Base-by-base conservation (phyloP, 2,113 vertebrate genomes). In the Trogon melanurus region DNA sequence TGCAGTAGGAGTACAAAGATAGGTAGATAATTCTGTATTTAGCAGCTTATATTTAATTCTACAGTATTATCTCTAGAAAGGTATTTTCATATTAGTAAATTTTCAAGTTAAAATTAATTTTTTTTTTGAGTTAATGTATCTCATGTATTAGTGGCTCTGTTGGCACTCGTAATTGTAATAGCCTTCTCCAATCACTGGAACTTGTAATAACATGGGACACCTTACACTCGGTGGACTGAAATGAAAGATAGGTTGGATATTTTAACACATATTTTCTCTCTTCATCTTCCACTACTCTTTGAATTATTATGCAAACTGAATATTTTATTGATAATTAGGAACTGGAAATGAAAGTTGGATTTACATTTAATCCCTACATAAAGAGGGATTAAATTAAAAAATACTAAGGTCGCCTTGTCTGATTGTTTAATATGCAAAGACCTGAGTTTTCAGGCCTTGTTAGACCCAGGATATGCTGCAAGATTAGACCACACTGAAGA, bases 261-360 rank as follows among this genome's bases (percentile, higher is more conserved):
- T 78, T 86, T 80, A 89, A 53, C 51, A 84, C 0, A 1, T 56
- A 32, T 81, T 87, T 89, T 50, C 48, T 73, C 19, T 86, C 56
- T 71, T 86, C 76, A 83, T 9, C 19, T 80, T 76, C 72, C 64
- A 81, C 56, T 91, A 81, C 84, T 81, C 87, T 95, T 91, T 92
- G 44, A 88, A 79, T 88, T 95, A 71, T 81, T 75, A 79, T 51
- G 27, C 64, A 80, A 83, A 90, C 11, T 50, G 44, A 64, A 81
- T 61, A 83, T 93, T 90, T 83, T 91, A 92, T 85, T 94, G 79
- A 90, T 83, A 88, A 95, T 88, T 91, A 88, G 30, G 38, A 74
- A 19, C 7, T 73, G 47, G 36, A 86, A 87, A 70, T 86, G 34
- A 93, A 92, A 83, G 94, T 48, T 91, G n/a, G 60, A 92, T 91